Base-by-base conservation (phyloP, 2,797 vertebrate species). In the Lutjanus argentimaculatus region DNA sequence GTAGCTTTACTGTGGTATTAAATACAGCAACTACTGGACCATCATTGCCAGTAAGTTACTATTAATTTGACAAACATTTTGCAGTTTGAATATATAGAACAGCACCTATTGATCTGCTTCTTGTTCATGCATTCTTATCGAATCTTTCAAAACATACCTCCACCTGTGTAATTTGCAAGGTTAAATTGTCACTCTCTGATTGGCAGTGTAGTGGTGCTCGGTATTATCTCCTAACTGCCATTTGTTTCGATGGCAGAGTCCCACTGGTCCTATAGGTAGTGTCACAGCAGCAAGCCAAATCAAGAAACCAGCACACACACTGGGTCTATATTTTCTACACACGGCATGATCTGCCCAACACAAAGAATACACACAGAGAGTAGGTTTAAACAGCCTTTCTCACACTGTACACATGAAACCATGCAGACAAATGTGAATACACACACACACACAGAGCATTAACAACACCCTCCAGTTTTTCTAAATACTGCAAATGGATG, bases 401-500 rank as follows among this genome's bases (percentile, higher is more conserved):
- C 6, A 15, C 58, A 67, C 62, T 75, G 25, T 48, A 67, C 56
- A 68, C 67, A 61, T 25, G n/a, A 45, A 69, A 49, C 25, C 45
- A 42, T 30, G 68, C 25, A 72, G 45, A 65, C 72, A 80, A 62
- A 74, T 59, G 68, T 9, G 56, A 74, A 49, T 21, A 42, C 66
- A 72, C 68, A 69, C 22, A 66, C 7, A 21, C 25, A 51, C 21
- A 72, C 17, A 51, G 0, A 36, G 22, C 46, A 16, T 52, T 45
- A 30, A 30, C 61, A 79, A 49, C 19, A 40, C 46, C 72, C 30
- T 71, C 53, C 58, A 67, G 56, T 68, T 88, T 84, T 75, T 84
- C 72, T 79, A 88, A 86, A 90, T 61, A 80, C 84, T 83, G 77
- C 77, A 73, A 91, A 90, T 84, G 72, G 78, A 82, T 85, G 88